A percentile compares a stretch with the other conserved stretches of the same genome.
phyloP scores from a whole-genome alignment of 2,797 vertebrate genomes.

The Gephyroberyx darwinii region DNA sequence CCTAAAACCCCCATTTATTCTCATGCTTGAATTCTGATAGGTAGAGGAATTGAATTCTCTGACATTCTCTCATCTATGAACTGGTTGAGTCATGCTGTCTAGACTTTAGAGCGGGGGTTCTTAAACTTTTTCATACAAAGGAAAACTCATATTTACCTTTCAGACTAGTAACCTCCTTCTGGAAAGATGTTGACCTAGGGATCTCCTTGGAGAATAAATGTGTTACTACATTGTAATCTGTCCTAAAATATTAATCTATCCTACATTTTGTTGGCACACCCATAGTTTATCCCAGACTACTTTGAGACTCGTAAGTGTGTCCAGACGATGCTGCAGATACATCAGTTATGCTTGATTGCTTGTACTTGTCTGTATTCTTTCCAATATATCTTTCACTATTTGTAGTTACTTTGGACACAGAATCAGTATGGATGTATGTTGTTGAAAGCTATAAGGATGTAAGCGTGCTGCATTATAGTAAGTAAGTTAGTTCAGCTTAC shows the following conservation, averaged over 20 bases:
- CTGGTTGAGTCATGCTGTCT: neutral
- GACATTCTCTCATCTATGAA: slow-evolving; percentile 13
- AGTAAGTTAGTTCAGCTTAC: slow-evolving; percentile 28
- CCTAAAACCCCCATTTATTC: slow-evolving; percentile 8
- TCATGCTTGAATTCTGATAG: neutral
- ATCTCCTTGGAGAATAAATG: no score
- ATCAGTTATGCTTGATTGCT: no score
- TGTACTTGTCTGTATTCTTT: no score
- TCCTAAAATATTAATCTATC: neutral
- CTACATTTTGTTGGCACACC: neutral
- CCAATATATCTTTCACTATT: no score
- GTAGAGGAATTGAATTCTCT: neutral
- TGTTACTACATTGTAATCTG: no score
- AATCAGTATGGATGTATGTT: no score
- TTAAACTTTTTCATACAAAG: neutral
- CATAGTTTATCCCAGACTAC: neutral
- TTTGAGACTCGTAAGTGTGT: neutral
- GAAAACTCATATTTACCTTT: neutral
- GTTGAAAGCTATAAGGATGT: no score
- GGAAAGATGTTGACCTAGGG: no score
- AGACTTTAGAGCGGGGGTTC: no score
- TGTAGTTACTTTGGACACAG: no score
- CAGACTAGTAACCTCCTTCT: no score
- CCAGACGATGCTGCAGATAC: no score
- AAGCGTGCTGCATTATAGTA: slow-evolving; percentile 15